phyloP scores from a whole-genome alignment of 2,888 invertebrate genomes.

The Maniola hyperantus region DNA sequence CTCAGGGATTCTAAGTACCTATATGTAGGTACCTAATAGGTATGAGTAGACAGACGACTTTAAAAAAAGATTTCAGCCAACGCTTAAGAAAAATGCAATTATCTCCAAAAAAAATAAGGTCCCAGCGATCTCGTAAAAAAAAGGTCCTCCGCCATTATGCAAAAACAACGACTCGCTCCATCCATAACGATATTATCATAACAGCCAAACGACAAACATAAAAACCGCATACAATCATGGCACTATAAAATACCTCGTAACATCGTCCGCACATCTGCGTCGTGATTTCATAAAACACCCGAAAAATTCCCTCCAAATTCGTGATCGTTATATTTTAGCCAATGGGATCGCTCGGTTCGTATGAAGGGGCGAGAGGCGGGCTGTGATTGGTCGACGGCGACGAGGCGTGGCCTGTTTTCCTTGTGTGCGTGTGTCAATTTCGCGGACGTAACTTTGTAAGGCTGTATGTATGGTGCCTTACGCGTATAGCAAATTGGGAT shows the following conservation, averaged over 20 bases:
- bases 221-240: conserved; percentile 63
- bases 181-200: conserved; percentile 78
- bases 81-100: conserved; percentile 31
- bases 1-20: not conserved
- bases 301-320: conserved; percentile 72
- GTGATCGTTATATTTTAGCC: conserved; percentile 69
- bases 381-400: conserved; percentile 64
- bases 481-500: conserved; percentile 42
- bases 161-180: conserved; percentile 63
- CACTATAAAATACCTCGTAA: conserved; percentile 65
- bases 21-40: not conserved
- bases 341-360: conserved; percentile 58
- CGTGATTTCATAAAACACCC: conserved; percentile 69
- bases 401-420: conserved; percentile 60
- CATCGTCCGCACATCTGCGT: conserved; percentile 53
- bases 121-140: conserved; percentile 37
- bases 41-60: not conserved
- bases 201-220: conserved; percentile 61
- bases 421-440: conserved; percentile 65
- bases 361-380: conserved; percentile 65
- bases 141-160: conserved; percentile 62
- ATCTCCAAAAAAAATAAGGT: conserved; percentile 40
- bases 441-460: conserved; percentile 47
- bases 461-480: conserved; percentile 48
- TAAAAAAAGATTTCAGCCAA: not conserved